These are phyloP conservation scores for Parasteatoda tepidariorum DNA, from an alignment of 1,140 invertebrate genomes.

Conservation along the genomic window DNA sequence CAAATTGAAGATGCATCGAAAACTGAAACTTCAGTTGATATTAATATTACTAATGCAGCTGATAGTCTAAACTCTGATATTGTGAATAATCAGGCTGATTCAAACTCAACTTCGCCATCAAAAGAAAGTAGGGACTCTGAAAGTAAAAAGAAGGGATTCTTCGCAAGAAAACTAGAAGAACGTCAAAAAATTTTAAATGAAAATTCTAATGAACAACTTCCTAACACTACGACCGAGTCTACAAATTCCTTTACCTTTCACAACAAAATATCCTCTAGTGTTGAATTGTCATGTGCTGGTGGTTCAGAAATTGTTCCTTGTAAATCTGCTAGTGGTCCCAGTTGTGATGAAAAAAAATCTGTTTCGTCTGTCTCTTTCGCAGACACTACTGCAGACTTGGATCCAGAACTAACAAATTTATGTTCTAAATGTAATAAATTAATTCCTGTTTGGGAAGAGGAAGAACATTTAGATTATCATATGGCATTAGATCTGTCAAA, in stretches of 20 bases:
- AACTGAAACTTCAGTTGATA: background rate
- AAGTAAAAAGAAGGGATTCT: conserved; percentile 65
- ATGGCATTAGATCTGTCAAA: conserved; percentile 68
- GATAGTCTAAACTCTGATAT: background rate
- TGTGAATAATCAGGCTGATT: background rate
- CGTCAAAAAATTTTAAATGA: conserved; percentile 2
- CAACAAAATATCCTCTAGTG: background rate
- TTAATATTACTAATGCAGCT: background rate
- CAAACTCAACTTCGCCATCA: background rate
- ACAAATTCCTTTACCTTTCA: background rate
- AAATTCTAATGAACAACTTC: background rate
- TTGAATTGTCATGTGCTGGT: background rate
- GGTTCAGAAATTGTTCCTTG: background rate
- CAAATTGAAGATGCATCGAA: too few relatives aligned
- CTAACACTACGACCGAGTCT: background rate
- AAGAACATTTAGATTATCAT: conserved; percentile 70
- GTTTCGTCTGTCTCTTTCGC: background rate
- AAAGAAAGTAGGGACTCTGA: background rate
- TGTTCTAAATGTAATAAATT: conserved; percentile 68
- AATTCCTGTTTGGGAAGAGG: conserved; percentile 68
- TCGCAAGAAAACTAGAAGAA: conserved; percentile 52
- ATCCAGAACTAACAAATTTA: conserved; percentile 38
- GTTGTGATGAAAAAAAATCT: background rate
- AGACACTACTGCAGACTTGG: background rate
- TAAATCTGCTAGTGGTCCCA: background rate